These are phyloP conservation scores for Serrognathus titanus DNA, from an alignment of 2,888 invertebrate species.

Conservation along the genomic window DNA sequence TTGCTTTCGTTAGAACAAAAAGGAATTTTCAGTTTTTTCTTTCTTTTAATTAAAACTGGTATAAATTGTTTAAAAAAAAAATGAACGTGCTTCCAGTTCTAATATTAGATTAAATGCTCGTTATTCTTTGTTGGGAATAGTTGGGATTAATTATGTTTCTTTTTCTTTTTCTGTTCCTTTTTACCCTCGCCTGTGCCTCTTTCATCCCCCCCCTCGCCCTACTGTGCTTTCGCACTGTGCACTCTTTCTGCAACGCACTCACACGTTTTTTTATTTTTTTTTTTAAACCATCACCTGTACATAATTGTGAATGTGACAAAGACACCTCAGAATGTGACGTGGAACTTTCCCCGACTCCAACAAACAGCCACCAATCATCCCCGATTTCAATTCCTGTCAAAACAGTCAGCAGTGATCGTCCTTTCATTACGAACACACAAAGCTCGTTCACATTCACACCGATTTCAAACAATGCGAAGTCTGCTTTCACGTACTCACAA, in stretches of 20 bases:
- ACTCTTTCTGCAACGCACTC: background rate
- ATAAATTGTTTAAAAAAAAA: too few relatives aligned
- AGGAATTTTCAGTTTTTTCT: too few relatives aligned
- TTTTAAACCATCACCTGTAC: too few relatives aligned
- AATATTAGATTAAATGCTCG: background rate
- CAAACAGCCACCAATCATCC: conserved; percentile 41
- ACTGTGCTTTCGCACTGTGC: conserved; percentile 12
- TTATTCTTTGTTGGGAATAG: conserved; percentile 9
- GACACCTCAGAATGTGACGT: conserved; percentile 18
- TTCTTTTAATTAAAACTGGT: too few relatives aligned
- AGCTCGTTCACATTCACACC: conserved; percentile 24
- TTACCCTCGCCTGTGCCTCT: conserved; percentile 4
- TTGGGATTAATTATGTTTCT: conserved; percentile 17
- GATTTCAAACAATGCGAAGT: conserved; percentile 8
- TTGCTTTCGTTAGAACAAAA: too few relatives aligned
- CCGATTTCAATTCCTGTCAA: conserved; percentile 45
- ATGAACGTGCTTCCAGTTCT: too few relatives aligned
- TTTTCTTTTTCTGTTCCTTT: conserved; percentile 15
- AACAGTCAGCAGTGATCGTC: conserved; percentile 40
- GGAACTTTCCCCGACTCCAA: conserved; percentile 37
- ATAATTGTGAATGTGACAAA: background rate
- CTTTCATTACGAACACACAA: conserved; percentile 23
- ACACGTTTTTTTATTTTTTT: background rate
- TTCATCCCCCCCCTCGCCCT: conserved; percentile 1
- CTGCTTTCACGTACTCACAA: conserved; percentile 26